Evolutionary conservation across 92 coral and sea anemone genomes (phyloP), one percentile per base, ranked within the genome.

Genomic region (Isaurus tuberculatus): DNA sequence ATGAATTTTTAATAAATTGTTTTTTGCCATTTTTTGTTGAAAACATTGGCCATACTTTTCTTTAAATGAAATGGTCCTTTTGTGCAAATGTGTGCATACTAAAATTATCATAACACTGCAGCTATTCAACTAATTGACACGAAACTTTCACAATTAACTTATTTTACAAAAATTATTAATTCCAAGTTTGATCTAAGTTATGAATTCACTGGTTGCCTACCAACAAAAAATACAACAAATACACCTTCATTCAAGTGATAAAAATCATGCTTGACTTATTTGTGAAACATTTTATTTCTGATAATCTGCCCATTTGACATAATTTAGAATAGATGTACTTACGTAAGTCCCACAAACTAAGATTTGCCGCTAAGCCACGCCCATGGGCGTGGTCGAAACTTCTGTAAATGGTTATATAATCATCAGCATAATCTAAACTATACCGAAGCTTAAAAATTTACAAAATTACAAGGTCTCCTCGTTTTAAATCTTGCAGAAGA

Each of bases 371-470:
- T 36, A 36, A 36, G 66, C 66, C 66, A 60, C 66, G 66, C 66
- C 66, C 66, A 22, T 60, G 66, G 66, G 66, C 66, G 66, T 60
- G 66, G 66, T 60, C 66, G 23, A 60, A 60, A 60, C n/a, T 60
- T 60, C 42, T 60, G 66, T 13, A 60, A 60, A 8, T 60, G 66
- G 23, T 60, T 36, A 36, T 36, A 36, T 36, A 36, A 36, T 36
- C 42, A 36, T 36, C 42, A 36, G 42, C 42, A 36, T 6, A 60
- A 17, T 11, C 58, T 49, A 11, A 11, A 11, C 20, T 49, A 2
- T 36, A 36, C 26, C 1, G 44, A 22, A 20, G 8, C 73, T 20
- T 28, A 8, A 68, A 68, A 68, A 31, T 17, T n/a, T 68, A 67
- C 31, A 67, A 17, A 9, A 70, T 25, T 16, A 70, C 75, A 37